Conservation (phyloP, 2,888 invertebrate genomes). For the Drosophila meridionalis region DNA sequence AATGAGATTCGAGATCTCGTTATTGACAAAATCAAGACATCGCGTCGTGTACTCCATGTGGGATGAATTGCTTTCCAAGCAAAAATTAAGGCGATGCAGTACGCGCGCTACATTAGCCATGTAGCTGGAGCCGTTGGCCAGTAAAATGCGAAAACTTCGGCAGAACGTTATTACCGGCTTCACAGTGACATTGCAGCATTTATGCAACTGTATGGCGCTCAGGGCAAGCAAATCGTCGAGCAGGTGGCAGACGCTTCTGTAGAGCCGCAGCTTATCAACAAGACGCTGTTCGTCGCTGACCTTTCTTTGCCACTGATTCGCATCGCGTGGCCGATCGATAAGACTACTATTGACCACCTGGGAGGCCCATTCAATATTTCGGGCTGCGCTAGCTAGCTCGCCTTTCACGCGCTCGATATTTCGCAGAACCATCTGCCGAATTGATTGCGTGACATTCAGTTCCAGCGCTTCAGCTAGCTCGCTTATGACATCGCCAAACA, state of each 20-base stretch:
- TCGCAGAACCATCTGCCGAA: constrained; percentile 44
- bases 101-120: constrained; percentile 68
- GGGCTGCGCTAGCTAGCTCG: constrained; percentile 55
- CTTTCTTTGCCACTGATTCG: constrained; percentile 65
- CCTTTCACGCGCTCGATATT: constrained; percentile 51
- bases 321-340: constrained; percentile 52
- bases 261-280: constrained; percentile 59
- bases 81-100: constrained; percentile 70
- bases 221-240: constrained; percentile 70
- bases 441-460: constrained; percentile 37
- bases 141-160: constrained; percentile 56
- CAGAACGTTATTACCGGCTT: constrained; percentile 75
- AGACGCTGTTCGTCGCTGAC: constrained; percentile 63
- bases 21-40: constrained; percentile 62
- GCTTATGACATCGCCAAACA: constrained; percentile 49
- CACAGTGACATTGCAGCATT: constrained; percentile 78
- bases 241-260: constrained; percentile 63
- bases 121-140: constrained; percentile 64
- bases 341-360: constrained; percentile 70
- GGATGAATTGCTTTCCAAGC: constrained; percentile 70
- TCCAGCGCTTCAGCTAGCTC: constrained; percentile 54
- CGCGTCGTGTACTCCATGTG: constrained; percentile 65
- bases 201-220: constrained; percentile 63
- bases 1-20: constrained; percentile 62
- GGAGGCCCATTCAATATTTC: constrained; percentile 57